Evolutionary conservation across 2,888 invertebrate genomes (phyloP), one percentile per base, ranked within the genome.

Genomic region (Amorpha juglandis): DNA sequence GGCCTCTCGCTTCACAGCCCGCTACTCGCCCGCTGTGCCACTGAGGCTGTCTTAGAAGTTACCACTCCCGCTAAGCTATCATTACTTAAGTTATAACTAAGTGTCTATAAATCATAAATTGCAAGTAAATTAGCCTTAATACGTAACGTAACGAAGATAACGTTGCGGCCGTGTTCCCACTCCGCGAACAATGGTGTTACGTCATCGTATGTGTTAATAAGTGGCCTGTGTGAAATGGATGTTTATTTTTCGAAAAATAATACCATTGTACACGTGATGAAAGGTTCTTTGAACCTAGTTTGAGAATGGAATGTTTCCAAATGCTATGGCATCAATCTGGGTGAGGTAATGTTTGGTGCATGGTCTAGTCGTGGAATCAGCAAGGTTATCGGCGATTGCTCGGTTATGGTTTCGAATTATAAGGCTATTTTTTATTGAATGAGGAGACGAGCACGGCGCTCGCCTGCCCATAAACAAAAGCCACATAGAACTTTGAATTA

Each of bases 231-330:
- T 58, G 58, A 58, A 58, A 58, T 38, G 42, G 16, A 35, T 58
- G 58, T 58, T 58, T 58, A 42, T 42, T 58, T 58, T 58, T 42
- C 58, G 38, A 58, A 58, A 52, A 53, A 53, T 53, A 53, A 58
- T 58, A 58, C 58, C 12, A 58, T 58, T 58, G 58, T 58, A 6
- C 16, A 16, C 9, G 38, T 58, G 16, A 58, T 58, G 58, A 58
- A 58, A 58, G 58, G 58, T 58, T 58, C 58, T 58, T 58, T 58
- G 58, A 58, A 58, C 58, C 42, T 58, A 21, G 55, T 38, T 55
- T 55, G 55, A n/a, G 38, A 55, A 55, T 55, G 52, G 52, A 33
- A 53, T 53, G 53, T 53, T 53, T 35, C 53, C 53, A 33, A 53
- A 33, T 53, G 27, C 35, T 12, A 48, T 1, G 27, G 21, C 33